These are phyloP conservation scores for Diachrysia chrysitis DNA, from an alignment of 2,888 invertebrate species.

Conservation along the genomic window DNA sequence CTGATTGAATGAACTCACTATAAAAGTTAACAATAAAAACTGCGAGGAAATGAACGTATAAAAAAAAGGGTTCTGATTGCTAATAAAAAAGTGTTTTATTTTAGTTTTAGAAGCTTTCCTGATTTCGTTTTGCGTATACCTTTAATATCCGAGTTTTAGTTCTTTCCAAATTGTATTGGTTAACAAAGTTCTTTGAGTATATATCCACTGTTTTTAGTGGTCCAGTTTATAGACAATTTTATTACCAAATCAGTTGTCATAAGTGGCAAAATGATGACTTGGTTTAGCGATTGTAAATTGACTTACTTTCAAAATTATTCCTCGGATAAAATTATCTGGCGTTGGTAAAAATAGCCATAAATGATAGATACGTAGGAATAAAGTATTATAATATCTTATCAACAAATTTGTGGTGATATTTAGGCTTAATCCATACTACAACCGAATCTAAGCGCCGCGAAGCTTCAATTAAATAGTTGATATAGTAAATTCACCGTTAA, in stretches of 20 bases:
- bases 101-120: constrained; percentile 9
- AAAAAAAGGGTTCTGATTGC: constrained; percentile 47
- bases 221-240: not conserved
- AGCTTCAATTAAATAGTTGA: too few relatives aligned
- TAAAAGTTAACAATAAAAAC: constrained; percentile 53
- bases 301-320: too few relatives aligned
- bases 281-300: too few relatives aligned
- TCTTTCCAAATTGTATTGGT: not conserved
- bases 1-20: constrained; percentile 54
- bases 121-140: constrained; percentile 1
- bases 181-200: not conserved
- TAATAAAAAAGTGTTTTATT: constrained; percentile 20
- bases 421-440: too few relatives aligned
- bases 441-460: too few relatives aligned
- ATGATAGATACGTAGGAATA: too few relatives aligned
- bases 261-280: too few relatives aligned
- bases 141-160: not conserved
- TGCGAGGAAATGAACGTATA: constrained; percentile 39
- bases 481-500: too few relatives aligned
- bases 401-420: too few relatives aligned
- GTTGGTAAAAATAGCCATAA: too few relatives aligned
- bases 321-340: too few relatives aligned
- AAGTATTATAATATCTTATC: too few relatives aligned
- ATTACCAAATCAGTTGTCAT: not conserved
- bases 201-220: not conserved